Conservation (phyloP, 2,113 vertebrate species). For the Kryptolebias marmoratus region DNA sequence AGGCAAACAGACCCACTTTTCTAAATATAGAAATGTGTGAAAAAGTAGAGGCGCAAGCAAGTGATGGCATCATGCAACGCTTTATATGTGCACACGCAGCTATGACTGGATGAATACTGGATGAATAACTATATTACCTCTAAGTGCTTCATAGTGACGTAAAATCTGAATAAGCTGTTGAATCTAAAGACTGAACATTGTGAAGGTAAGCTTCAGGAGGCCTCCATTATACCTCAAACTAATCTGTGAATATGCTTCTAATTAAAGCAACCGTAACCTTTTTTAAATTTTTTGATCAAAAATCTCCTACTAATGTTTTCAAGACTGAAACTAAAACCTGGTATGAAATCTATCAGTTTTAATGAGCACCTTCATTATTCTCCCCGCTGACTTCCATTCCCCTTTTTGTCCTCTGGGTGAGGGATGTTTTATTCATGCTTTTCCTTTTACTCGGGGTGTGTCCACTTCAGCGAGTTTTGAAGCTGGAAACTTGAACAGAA, state of each 20-base stretch:
- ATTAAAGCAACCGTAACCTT: slow-evolving; percentile 16
- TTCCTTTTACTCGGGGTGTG: slow-evolving; percentile 39
- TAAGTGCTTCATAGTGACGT: slow-evolving; percentile 43
- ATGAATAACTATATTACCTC: slow-evolving; percentile 45
- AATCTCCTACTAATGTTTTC: slow-evolving; percentile 19
- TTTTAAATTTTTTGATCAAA: slow-evolving; percentile 25
- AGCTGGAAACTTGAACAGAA: slow-evolving; percentile 55
- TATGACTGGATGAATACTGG: not conserved
- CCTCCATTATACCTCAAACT: slow-evolving; percentile 35
- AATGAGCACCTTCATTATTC: slow-evolving; percentile 35
- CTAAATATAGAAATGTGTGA: slow-evolving; percentile 15
- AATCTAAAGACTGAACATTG: slow-evolving; percentile 38
- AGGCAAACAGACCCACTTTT: slow-evolving; percentile 3
- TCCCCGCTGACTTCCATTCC: slow-evolving; percentile 28
- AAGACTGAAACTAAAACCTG: slow-evolving; percentile 38
- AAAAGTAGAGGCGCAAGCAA: not conserved
- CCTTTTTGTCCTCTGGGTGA: slow-evolving; percentile 37
- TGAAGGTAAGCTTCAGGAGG: slow-evolving; percentile 31
- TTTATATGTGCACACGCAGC: slow-evolving; percentile 21
- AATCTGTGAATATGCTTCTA: slow-evolving; percentile 18
- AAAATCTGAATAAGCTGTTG: slow-evolving; percentile 54
- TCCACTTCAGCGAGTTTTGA: slow-evolving; percentile 59
- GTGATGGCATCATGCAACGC: slow-evolving; percentile 9
- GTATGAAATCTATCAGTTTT: slow-evolving; percentile 47
- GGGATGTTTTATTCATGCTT: slow-evolving; percentile 65